Evolutionary conservation across 2,113 vertebrate genomes (phyloP).

Genomic region (Pomatorhinus ruficollis): DNA sequence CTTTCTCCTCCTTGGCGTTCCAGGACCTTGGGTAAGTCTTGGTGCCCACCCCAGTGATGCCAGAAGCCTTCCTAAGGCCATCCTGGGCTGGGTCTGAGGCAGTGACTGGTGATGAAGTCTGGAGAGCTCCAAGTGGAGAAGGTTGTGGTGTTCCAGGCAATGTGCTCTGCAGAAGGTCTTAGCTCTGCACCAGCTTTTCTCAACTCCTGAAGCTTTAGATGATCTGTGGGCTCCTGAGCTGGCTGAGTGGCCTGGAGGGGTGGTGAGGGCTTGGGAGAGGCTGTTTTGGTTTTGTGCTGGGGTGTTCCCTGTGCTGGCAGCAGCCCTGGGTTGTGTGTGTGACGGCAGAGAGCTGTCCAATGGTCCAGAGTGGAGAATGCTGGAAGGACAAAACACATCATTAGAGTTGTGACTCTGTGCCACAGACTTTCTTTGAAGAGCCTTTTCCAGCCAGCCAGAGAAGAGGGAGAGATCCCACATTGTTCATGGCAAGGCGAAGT

Average conservation of each 20-base stretch:
- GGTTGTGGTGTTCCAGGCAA: neutral
- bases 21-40: rapidly evolving
- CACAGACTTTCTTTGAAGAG: neutral
- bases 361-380: neutral
- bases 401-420: neutral
- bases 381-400: neutral
- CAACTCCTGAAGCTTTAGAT: neutral
- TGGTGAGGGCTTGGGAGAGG: neutral
- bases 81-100: neutral
- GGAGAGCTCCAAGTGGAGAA: neutral
- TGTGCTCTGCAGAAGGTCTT: neutral
- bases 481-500: neutral
- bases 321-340: neutral
- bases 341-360: neutral
- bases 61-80: neutral
- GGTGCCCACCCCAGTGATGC: rapidly evolving
- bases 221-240: neutral
- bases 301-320: neutral
- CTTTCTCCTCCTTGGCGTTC: neutral
- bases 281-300: neutral
- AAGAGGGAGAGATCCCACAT: neutral
- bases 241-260: neutral
- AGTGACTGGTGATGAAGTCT: rapidly evolving
- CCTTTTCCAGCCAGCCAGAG: neutral
- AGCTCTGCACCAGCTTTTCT: neutral